Conservation (phyloP, 2,888 invertebrate genomes). For the Synanthedon tipuliformis region DNA sequence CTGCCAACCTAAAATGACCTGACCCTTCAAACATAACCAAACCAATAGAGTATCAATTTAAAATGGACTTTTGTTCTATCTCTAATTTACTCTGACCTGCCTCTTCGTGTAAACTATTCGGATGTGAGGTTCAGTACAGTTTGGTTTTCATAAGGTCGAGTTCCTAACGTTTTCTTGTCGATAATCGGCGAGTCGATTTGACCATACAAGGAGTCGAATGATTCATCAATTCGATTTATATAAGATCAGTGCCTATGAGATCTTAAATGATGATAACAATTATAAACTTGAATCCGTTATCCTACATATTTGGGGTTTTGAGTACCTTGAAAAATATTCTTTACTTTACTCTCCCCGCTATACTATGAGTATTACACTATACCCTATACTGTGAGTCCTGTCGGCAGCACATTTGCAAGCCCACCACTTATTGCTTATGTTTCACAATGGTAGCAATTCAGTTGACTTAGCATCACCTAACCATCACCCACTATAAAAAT, state of each 20-base stretch:
- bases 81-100: conserved; percentile 16
- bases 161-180: conserved; percentile 23
- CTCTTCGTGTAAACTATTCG: conserved; percentile 1
- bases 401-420: no score
- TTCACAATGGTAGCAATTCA: no score
- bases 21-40: background rate
- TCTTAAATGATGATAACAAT: conserved; percentile 4
- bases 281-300: no score
- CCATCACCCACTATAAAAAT: no score
- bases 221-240: conserved; percentile 24
- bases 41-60: background rate
- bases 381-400: no score
- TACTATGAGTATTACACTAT: no score
- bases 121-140: conserved; percentile 6
- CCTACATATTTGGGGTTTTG: no score
- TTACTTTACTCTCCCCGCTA: no score
- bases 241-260: conserved; percentile 12
- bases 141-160: conserved; percentile 21
- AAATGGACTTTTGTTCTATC: conserved; percentile 2
- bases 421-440: no score
- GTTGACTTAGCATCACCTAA: no score
- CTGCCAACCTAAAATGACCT: conserved; percentile 8
- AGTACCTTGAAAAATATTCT: no score
- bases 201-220: conserved; percentile 38
- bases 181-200: conserved; percentile 32